A percentile compares a stretch with the other conserved stretches of the same genome.
Conservation (phyloP, 1,140 invertebrate species). For the Aradophagus sp. region DNA sequence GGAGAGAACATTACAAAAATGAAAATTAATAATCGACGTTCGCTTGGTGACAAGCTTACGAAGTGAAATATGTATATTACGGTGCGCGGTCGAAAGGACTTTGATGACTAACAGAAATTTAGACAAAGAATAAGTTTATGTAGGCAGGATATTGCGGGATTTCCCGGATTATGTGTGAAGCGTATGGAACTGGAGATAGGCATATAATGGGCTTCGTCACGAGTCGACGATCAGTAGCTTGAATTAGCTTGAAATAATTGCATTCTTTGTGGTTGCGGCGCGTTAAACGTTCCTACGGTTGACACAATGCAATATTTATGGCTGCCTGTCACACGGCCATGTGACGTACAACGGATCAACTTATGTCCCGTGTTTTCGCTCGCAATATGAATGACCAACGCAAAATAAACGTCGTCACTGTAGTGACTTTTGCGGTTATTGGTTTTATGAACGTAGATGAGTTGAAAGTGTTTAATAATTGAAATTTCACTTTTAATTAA, state of each 20-base stretch:
- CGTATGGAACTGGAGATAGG: constrained; percentile 47
- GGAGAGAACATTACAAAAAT: no score
- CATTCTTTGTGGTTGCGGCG: constrained; percentile 21
- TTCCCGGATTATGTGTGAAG: constrained; percentile 56
- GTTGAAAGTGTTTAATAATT: no score
- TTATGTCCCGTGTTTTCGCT: no score
- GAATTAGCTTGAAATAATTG: constrained; percentile 55
- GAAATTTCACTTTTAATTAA: no score
- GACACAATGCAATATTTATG: constrained; percentile 38
- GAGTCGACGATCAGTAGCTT: constrained; percentile 46
- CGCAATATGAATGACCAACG: no score
- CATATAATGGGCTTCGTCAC: constrained; percentile 50
- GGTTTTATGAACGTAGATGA: no score
- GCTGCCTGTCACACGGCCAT: no score
- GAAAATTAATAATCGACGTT: constrained; percentile 2
- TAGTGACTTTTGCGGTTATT: no score
- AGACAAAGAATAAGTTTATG: constrained; percentile 43
- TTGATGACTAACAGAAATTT: constrained; percentile 37
- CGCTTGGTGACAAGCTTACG: neutral
- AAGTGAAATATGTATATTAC: neutral
- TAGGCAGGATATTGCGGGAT: constrained; percentile 53
- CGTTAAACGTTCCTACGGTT: constrained; percentile 51
- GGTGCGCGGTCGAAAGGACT: constrained; percentile 13
- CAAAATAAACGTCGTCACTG: no score
- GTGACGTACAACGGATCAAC: no score